Percentiles rank a stretch among this genome's conserved stretches.
phyloP scores from a whole-genome alignment of 2,113 vertebrate genomes.

The Perca schrenkii region DNA sequence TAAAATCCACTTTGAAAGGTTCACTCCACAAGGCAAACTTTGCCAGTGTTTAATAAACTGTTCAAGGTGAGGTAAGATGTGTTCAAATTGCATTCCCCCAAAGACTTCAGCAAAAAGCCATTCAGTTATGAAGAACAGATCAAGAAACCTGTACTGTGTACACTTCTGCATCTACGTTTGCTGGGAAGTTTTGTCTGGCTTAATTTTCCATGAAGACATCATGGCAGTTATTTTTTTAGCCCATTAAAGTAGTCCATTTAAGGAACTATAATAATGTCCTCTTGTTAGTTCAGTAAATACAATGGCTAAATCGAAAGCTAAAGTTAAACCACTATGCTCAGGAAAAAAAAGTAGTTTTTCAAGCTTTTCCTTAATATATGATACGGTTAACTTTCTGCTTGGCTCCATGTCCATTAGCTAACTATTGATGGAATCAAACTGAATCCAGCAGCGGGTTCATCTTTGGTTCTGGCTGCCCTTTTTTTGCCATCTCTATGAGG shows the following conservation, averaged over 20 bases:
- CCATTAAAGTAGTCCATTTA: neutral
- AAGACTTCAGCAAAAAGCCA: constrained; percentile 7
- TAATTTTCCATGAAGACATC: neutral
- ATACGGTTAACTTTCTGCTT: neutral
- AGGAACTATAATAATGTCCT: neutral
- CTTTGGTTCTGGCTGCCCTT: neutral
- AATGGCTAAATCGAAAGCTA: neutral
- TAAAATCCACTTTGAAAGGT: neutral
- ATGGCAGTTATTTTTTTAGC: neutral
- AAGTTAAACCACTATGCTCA: neutral
- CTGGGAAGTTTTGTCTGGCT: neutral
- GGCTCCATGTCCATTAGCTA: constrained; percentile 13
- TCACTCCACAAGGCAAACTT: neutral
- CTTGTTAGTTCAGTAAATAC: neutral
- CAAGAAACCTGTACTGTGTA: neutral
- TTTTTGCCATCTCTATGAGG: neutral
- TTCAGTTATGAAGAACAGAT: neutral
- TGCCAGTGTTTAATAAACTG: neutral
- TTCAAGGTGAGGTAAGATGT: neutral
- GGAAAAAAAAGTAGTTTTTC: neutral
- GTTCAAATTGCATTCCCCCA: neutral
- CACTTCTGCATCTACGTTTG: neutral
- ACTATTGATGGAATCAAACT: constrained; percentile 19
- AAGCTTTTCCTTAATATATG: neutral
- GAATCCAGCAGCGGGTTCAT: constrained; percentile 1